Conservation (phyloP, 2,113 vertebrate species). For the Sinosuthora webbiana region DNA sequence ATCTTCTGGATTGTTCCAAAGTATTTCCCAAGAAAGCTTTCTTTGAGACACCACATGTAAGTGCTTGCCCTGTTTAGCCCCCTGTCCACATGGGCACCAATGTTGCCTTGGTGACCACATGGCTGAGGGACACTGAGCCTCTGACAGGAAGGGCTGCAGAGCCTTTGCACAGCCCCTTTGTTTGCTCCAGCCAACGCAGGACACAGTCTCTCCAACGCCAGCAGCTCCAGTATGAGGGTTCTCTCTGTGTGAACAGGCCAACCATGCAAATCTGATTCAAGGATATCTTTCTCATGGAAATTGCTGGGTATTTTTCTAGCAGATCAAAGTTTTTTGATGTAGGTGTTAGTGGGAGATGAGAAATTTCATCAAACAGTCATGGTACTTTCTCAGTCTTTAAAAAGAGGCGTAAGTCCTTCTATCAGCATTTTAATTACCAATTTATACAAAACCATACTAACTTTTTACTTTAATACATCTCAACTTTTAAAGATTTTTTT, state of each 20-base stretch:
- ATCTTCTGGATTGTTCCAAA: background rate
- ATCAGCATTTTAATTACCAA: background rate
- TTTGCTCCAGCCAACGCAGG: background rate
- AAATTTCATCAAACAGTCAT: background rate
- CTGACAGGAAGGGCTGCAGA: background rate
- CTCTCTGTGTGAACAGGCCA: background rate
- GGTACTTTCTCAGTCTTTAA: background rate
- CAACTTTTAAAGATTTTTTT: background rate
- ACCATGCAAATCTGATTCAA: background rate
- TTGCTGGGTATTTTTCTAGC: background rate
- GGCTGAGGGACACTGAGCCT: background rate
- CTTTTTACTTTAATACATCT: background rate
- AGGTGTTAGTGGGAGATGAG: conserved; percentile 7
- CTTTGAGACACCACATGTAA: background rate
- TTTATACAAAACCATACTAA: background rate
- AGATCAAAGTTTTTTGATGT: background rate
- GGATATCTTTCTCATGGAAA: background rate
- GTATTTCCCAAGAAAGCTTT: background rate
- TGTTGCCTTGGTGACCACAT: background rate
- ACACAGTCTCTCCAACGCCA: background rate
- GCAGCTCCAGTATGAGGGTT: background rate
- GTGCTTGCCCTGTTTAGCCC: background rate
- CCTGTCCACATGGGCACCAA: background rate
- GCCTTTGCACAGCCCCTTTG: background rate
- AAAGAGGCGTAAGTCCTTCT: background rate